Percentiles rank a stretch among this genome's conserved stretches.
phyloP scores from a whole-genome alignment of 2,888 invertebrate genomes.

The Stegana nigrithorax region DNA sequence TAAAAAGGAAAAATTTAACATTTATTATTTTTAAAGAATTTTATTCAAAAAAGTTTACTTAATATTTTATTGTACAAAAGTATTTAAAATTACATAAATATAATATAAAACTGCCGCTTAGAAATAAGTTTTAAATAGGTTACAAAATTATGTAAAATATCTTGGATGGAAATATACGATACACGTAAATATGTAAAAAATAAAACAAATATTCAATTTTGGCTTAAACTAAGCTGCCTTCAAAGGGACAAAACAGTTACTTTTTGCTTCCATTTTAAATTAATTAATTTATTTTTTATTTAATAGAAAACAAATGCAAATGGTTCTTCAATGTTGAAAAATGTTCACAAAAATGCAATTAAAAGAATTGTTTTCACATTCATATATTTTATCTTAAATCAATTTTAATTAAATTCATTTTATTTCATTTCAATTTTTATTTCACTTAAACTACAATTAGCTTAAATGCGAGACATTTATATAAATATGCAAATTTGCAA shows the following conservation, averaged over 20 bases:
- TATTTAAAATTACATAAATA: constrained; percentile 48
- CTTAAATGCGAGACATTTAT: constrained; percentile 61
- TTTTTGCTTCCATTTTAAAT: not conserved
- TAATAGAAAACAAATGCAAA: not conserved
- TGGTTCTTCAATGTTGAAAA: not conserved
- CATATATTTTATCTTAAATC: constrained; percentile 24
- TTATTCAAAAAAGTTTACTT: constrained; percentile 53
- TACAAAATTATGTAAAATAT: not conserved
- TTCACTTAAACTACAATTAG: constrained; percentile 50
- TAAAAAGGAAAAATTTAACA: not conserved
- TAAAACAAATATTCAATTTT: constrained; percentile 8
- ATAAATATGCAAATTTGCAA: constrained; percentile 59
- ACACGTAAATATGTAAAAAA: constrained; percentile 7
- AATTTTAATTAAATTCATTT: constrained; percentile 30
- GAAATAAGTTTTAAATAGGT: not conserved
- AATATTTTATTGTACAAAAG: constrained; percentile 51
- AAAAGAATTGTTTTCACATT: not conserved
- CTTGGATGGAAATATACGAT: constrained; percentile 3
- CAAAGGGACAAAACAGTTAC: not conserved
- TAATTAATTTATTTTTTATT: not conserved
- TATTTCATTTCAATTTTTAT: constrained; percentile 39
- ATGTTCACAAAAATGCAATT: not conserved
- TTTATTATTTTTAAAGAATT: constrained; percentile 52
- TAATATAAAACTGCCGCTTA: not conserved
- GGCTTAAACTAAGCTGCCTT: not conserved